phyloP scores from a whole-genome alignment of 2,113 vertebrate genomes.

The Elanus axillaris region DNA sequence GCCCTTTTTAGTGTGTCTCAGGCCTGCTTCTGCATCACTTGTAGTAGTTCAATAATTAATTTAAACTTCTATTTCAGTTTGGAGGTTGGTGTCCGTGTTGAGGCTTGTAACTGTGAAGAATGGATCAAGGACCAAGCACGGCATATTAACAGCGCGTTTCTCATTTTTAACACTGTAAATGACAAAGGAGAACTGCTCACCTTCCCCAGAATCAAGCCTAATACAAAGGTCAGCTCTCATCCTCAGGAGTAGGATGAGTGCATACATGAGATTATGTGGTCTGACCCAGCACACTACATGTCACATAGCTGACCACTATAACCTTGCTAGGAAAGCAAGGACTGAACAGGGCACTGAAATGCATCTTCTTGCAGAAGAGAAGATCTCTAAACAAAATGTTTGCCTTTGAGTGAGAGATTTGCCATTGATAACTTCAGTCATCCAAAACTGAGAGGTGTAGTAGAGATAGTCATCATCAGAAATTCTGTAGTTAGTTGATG shows the following conservation, averaged over 20 bases:
- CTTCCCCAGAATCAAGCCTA: constrained; percentile 69
- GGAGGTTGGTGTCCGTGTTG: constrained; percentile 78
- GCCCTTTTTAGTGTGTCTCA: background rate
- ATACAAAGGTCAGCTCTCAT: constrained; percentile 67
- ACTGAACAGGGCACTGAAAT: background rate
- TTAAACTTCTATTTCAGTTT: constrained; percentile 51
- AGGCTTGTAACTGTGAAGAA: constrained; percentile 77
- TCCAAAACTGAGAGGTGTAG: background rate
- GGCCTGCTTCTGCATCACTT: background rate
- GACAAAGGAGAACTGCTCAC: constrained; percentile 42
- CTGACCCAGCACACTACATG: background rate
- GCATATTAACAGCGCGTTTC: constrained; percentile 80
- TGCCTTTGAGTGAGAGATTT: background rate
- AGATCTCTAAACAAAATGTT: background rate
- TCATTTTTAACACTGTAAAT: constrained; percentile 69
- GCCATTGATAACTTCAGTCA: background rate
- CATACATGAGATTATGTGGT: background rate
- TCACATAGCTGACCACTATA: background rate
- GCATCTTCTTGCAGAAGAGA: background rate
- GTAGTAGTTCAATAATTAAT: background rate
- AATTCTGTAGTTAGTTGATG: background rate
- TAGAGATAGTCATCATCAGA: background rate
- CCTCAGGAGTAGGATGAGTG: background rate
- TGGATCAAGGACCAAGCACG: constrained; percentile 66
- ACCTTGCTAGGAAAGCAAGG: background rate